These are phyloP conservation scores for Drosophila limbata DNA, from an alignment of 2,888 invertebrate species.

Conservation along the genomic window DNA sequence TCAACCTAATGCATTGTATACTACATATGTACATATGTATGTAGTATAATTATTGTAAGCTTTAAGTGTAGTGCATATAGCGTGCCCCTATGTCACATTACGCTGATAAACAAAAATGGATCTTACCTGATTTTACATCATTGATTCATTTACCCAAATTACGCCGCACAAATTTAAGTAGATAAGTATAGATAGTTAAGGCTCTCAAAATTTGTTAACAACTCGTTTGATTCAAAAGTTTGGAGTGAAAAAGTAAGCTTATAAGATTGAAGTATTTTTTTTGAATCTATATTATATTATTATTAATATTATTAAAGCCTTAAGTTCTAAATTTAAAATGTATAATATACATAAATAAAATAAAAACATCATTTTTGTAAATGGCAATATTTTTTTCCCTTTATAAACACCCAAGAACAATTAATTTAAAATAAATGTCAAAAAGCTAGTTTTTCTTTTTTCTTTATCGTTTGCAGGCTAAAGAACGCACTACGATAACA, in stretches of 20 bases:
- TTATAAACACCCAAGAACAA: not conserved
- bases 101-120: slow-evolving; percentile 9
- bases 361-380: not conserved
- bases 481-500: not conserved
- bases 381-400: not conserved
- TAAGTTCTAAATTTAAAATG: too few species aligned
- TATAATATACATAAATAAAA: too few species aligned
- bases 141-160: not conserved
- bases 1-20: not conserved
- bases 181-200: too few species aligned
- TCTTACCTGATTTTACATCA: not conserved
- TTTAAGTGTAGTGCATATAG: not conserved
- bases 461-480: not conserved
- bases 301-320: too few species aligned
- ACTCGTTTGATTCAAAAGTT: too few species aligned
- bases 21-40: not conserved
- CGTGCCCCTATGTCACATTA: not conserved
- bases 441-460: not conserved
- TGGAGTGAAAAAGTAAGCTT: too few species aligned
- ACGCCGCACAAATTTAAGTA: too few species aligned
- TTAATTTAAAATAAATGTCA: not conserved
- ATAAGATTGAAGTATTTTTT: too few species aligned
- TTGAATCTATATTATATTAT: too few species aligned
- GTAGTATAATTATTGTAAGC: not conserved
- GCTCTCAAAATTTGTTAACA: too few species aligned